Conservation (phyloP, 2,888 invertebrate genomes). For the Hesperia comma region DNA sequence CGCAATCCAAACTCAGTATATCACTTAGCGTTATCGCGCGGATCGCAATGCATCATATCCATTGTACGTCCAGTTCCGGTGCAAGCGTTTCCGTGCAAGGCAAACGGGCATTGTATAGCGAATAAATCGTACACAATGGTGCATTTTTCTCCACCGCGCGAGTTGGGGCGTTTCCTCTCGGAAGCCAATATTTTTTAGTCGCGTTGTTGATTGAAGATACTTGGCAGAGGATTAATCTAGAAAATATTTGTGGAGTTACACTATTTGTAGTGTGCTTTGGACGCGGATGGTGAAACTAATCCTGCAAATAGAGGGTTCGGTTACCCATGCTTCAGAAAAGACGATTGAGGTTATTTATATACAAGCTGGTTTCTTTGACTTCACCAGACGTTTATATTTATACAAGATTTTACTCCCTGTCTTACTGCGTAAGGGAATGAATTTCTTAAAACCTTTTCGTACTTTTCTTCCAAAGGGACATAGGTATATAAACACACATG, state of each 20-base stretch:
- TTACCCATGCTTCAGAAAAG: too few relatives aligned
- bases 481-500: too few relatives aligned
- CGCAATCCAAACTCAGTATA: slow-evolving; percentile 25
- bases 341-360: too few relatives aligned
- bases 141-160: slow-evolving; percentile 40
- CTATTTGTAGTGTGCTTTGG: too few relatives aligned
- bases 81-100: slow-evolving; percentile 46
- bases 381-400: too few relatives aligned
- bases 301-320: too few relatives aligned
- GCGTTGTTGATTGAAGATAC: slow-evolving; percentile 24
- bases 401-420: too few relatives aligned
- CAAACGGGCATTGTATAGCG: slow-evolving; percentile 36
- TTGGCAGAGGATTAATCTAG: slow-evolving; percentile 5
- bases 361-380: too few relatives aligned
- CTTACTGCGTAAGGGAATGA: too few relatives aligned
- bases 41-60: slow-evolving; percentile 71
- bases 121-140: slow-evolving; percentile 42
- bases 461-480: too few relatives aligned
- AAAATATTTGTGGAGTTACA: background rate
- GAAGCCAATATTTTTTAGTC: slow-evolving; percentile 23
- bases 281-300: too few relatives aligned
- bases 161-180: slow-evolving; percentile 38
- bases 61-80: slow-evolving; percentile 66
- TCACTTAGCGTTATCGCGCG: slow-evolving; percentile 69
- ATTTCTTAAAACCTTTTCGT: too few relatives aligned